phyloP scores from a whole-genome alignment of 2,888 invertebrate genomes.

The Diogma glabrata region DNA sequence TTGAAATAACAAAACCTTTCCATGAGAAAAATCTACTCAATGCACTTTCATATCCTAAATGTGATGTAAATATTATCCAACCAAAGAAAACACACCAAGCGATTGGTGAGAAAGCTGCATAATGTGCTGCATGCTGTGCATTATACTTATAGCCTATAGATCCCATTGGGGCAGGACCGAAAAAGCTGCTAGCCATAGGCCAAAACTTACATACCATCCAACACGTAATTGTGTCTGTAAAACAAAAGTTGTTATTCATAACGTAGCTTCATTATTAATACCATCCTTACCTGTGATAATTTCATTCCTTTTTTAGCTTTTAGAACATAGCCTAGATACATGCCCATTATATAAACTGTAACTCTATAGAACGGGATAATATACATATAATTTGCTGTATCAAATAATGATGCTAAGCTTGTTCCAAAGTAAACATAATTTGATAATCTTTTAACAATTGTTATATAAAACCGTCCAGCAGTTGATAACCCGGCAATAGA shows the following conservation, averaged over 20 bases:
- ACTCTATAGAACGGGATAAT: slow-evolving; percentile 52
- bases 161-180: slow-evolving; percentile 54
- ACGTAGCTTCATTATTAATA: neutral
- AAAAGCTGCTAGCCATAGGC: slow-evolving; percentile 42
- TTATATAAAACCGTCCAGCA: slow-evolving; percentile 47
- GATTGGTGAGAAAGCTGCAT: slow-evolving; percentile 57
- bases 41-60: slow-evolving; percentile 49
- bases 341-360: slow-evolving; percentile 57
- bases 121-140: slow-evolving; percentile 50
- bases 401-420: slow-evolving; percentile 51
- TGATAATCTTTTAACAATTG: slow-evolving; percentile 45
- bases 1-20: slow-evolving; percentile 50
- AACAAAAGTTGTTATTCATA: neutral
- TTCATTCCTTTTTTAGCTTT: slow-evolving; percentile 37
- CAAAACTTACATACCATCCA: slow-evolving; percentile 44
- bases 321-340: slow-evolving; percentile 47
- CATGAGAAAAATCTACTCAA: slow-evolving; percentile 44
- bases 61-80: slow-evolving; percentile 54
- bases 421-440: slow-evolving; percentile 58
- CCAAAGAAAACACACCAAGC: slow-evolving; percentile 54
- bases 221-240: slow-evolving; percentile 38
- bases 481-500: slow-evolving; percentile 44
- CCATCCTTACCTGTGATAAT: slow-evolving; percentile 26
- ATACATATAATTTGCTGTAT: slow-evolving; percentile 57
- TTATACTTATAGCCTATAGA: slow-evolving; percentile 48